Conservation (phyloP, 2,888 invertebrate genomes). For the Perizoma flavofasciatum region DNA sequence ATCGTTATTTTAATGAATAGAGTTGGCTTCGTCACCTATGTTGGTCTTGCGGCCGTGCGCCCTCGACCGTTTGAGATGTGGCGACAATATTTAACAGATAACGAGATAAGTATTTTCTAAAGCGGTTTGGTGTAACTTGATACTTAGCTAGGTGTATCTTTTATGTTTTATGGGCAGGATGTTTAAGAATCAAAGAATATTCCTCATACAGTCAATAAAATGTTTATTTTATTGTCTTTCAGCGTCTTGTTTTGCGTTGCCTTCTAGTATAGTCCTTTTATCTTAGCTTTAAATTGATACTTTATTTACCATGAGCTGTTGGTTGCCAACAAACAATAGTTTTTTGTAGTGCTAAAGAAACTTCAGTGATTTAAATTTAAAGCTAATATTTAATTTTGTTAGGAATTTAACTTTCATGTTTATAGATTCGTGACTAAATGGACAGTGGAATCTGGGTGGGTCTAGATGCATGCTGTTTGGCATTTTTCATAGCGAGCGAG, state of each 20-base stretch:
- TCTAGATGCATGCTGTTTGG: constrained; percentile 24
- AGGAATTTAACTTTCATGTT: no score
- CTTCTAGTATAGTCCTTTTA: not conserved
- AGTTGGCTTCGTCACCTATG: constrained; percentile 73
- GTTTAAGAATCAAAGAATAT: constrained; percentile 37
- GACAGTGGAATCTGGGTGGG: constrained; percentile 27
- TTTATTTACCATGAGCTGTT: not conserved
- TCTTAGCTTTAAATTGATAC: not conserved
- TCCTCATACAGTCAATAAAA: constrained; percentile 31
- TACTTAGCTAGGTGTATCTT: constrained; percentile 56
- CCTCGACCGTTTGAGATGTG: constrained; percentile 56
- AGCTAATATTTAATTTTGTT: no score
- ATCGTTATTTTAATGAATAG: constrained; percentile 76
- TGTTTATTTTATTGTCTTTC: constrained; percentile 19
- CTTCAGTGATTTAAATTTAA: no score
- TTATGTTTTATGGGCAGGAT: constrained; percentile 68
- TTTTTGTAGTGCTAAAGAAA: no score
- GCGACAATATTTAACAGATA: constrained; percentile 76
- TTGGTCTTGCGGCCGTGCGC: constrained; percentile 52
- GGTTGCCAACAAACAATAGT: no score
- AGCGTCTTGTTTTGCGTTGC: not conserved
- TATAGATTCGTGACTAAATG: constrained; percentile 5
- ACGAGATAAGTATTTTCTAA: constrained; percentile 73
- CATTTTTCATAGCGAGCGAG: constrained; percentile 52
- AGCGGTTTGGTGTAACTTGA: constrained; percentile 76